Evolutionary conservation across 92 coral and sea anemone species (phyloP), one percentile per base, ranked within the genome.

Genomic region (Parazoanthus swiftii): DNA sequence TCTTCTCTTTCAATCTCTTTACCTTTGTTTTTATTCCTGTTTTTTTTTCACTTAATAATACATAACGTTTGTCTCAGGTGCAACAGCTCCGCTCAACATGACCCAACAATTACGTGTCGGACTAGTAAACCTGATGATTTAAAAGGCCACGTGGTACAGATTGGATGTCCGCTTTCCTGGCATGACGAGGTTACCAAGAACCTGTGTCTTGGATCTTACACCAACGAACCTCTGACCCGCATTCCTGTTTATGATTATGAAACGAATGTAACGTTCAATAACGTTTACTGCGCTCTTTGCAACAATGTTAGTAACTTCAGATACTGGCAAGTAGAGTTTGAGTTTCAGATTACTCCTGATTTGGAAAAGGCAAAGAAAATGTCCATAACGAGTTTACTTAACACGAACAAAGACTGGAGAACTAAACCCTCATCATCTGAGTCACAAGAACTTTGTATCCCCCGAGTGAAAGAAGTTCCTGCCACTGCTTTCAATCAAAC

Each of bases 191-290:
- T 36, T 25, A 39, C 43, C 23, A 39, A 74, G 77, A n/a, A 74
- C 43, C 46, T 74, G 78, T 74, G 78, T 74, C 78, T 37, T 39
- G 44, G n/a, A 39, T 36, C 39, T 39, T 36, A 74, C 78, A 7
- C 48, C 44, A 74, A 46, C 23, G 78, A 74, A 36, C 46, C 46
- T 10, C 78, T 74, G 48, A 74, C 48, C 78, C 78, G n/a, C n/a
- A 74, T 74, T 74, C 46, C 78, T 74, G 78, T 74, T 25, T 36
- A 13, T 36, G 78, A 74, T 74, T 36, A 74, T 39, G 23, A 74
- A 25, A 74, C 8, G 25, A 74, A 74, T 18, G 78, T 74, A 10
- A 74, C 44, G 23, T 74, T 21, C 48, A 74, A 74, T 7, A 74
- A 74, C n/a, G 44, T 74, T 39, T 74, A 74, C 37, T 74, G 78